Evolutionary conservation across 2,888 invertebrate species (phyloP).

Genomic region (Torymus aiolomorphi): DNA sequence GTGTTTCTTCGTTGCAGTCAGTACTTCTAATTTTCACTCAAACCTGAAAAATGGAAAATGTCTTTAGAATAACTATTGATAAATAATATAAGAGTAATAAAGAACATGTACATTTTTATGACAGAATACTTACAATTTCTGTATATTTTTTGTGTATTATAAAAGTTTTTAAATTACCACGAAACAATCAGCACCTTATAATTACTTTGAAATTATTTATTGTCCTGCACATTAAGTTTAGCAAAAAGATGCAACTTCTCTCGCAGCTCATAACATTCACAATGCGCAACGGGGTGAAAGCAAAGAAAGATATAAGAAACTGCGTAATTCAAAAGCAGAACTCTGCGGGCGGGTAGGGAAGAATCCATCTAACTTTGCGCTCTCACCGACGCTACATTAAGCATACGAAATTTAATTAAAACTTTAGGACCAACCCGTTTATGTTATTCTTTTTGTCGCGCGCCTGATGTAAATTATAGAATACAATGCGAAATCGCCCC

Average conservation of each 20-base stretch:
- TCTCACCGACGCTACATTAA: conserved; percentile 28
- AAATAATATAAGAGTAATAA: no score
- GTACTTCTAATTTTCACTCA: no score
- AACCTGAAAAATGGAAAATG: no score
- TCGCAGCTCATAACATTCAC: conserved; percentile 26
- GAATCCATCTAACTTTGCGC: conserved; percentile 40
- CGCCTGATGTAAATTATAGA: conserved; percentile 5
- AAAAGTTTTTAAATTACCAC: no score
- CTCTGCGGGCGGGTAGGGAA: neutral
- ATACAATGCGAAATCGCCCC: neutral
- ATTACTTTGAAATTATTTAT: neutral
- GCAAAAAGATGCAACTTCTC: neutral
- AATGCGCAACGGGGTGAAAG: conserved; percentile 3
- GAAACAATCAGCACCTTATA: no score
- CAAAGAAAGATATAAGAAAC: conserved; percentile 11
- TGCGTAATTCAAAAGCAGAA: conserved; percentile 42
- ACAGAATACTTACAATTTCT: no score
- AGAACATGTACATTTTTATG: no score
- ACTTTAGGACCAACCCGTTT: conserved; percentile 35
- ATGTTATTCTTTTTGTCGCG: conserved; percentile 32
- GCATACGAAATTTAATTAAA: conserved; percentile 55
- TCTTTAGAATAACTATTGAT: no score
- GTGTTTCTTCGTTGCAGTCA: no score
- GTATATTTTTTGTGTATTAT: no score
- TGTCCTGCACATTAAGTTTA: neutral